Evolutionary conservation across 2,797 vertebrate genomes (phyloP).

Genomic region (Varecia variegata): DNA sequence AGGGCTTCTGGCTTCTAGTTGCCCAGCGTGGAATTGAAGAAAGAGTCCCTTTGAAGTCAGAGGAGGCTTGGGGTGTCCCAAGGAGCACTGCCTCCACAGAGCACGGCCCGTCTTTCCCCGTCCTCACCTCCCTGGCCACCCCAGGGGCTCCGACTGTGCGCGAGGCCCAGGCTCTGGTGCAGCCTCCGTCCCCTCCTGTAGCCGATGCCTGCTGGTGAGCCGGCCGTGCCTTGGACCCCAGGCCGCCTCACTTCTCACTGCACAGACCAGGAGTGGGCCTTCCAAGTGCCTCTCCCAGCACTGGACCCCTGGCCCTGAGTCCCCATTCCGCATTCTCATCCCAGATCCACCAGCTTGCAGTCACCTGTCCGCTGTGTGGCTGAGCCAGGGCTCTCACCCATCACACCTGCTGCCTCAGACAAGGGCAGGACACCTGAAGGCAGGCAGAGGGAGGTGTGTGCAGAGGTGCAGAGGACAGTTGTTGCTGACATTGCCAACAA

Average conservation of each 20-base stretch:
- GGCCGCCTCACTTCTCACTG: neutral
- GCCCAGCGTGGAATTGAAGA: neutral
- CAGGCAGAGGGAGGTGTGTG: neutral
- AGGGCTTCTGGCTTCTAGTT: neutral
- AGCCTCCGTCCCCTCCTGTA: neutral
- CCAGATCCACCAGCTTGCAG: too few relatives aligned
- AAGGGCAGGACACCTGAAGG: neutral
- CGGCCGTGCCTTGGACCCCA: neutral
- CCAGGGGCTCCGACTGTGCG: accelerated
- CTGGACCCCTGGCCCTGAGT: neutral
- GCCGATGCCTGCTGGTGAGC: neutral
- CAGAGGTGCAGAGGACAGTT: neutral
- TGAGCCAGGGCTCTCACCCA: neutral
- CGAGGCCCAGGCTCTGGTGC: neutral
- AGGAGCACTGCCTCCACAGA: neutral
- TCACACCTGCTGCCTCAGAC: neutral
- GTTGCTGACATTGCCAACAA: neutral
- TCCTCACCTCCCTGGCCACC: neutral
- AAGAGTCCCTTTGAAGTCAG: neutral
- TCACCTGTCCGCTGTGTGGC: neutral
- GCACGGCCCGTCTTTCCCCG: neutral
- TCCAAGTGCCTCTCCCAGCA: accelerated
- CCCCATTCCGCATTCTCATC: neutral
- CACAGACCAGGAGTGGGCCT: neutral
- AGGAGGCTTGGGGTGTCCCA: neutral